Conservation (phyloP, 2,113 vertebrate genomes). For the Brachyhypopomus occidentalis region DNA sequence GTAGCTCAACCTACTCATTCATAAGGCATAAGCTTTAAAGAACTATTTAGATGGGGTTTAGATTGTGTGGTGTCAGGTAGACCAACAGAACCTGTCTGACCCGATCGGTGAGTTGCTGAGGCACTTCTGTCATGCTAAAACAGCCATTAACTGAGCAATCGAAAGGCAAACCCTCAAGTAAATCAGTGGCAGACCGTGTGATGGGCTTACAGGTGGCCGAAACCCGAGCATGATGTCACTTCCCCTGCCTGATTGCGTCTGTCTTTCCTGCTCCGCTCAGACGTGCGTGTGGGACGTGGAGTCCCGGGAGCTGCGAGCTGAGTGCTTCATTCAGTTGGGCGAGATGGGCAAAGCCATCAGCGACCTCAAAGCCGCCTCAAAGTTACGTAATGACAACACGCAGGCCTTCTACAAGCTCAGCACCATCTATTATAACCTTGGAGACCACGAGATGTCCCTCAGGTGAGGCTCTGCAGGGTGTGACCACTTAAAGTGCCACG, state of each 20-base stretch:
- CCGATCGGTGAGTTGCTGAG: no score
- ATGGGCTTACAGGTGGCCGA: no score
- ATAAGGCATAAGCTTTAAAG: no score
- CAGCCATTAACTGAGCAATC: no score
- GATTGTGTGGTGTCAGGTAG: no score
- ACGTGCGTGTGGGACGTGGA: constrained; percentile 93
- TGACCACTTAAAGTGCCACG: neutral
- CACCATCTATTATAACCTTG: constrained; percentile 91
- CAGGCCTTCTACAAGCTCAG: constrained; percentile 95
- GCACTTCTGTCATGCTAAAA: no score
- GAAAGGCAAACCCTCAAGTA: no score
- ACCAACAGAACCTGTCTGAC: no score
- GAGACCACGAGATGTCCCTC: constrained; percentile 94
- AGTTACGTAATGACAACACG: constrained; percentile 94
- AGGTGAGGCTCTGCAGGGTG: constrained; percentile 75
- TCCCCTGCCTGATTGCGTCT: neutral
- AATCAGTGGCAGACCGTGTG: no score
- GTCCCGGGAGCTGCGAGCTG: constrained; percentile 90
- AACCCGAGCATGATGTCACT: neutral
- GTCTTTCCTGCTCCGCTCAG: constrained; percentile 64
- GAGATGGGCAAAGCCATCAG: constrained; percentile 92
- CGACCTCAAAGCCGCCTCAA: constrained; percentile 93
- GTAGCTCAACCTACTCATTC: no score
- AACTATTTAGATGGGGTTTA: no score
- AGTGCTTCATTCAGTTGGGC: constrained; percentile 90